Base-by-base conservation (phyloP, 2,888 invertebrate genomes). In the Tinea semifulvella region DNA sequence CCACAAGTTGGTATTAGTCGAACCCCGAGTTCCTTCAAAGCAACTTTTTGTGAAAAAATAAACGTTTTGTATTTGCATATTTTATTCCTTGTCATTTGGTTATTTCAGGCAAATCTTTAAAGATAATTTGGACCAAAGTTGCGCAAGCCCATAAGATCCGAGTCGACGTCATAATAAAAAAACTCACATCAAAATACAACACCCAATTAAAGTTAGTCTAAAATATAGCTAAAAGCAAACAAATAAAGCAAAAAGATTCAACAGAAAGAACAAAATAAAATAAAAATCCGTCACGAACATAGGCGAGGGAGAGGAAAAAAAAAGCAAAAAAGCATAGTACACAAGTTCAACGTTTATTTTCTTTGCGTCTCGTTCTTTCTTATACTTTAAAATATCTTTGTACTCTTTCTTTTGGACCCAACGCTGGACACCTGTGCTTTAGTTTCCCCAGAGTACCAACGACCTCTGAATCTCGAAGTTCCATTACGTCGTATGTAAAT, bases 371-470 rank as follows among this genome's bases (percentile, higher is more conserved):
- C 62, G 57, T 57, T 80, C 68, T 49, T 53, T 42, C 76, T 26
- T 48, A 42, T 4, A 27, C 39, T 40, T 45, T 51, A 60, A 61
- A 48, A 13, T 26, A 67, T 63, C 55, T 43, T 46, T 58, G 43
- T 28, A 71, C 76, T 65, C 65, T 53, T 52, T 75, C 66, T 53
- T 52, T 48, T 69, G 53, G 63, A 58, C 71, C 70, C 74, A 80
- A 70, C 80, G 80, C 72, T 76, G 80, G 77, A 80, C 80, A 80
- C 80, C 80, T 80, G 80, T 80, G 80, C 80, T 79, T 80, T 74
- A 79, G 77, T 79, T 77, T 80, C 79, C 80, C 76, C 72, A 65
- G 72, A 77, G 80, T 80, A 77, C 76, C 80, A 80, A 77, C 80
- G 80, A 80, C 80, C 80, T 80, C 77, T 76, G 62, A 55, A 53